phyloP scores from a whole-genome alignment of 2,113 vertebrate genomes.

The Lampris megalopsis region DNA sequence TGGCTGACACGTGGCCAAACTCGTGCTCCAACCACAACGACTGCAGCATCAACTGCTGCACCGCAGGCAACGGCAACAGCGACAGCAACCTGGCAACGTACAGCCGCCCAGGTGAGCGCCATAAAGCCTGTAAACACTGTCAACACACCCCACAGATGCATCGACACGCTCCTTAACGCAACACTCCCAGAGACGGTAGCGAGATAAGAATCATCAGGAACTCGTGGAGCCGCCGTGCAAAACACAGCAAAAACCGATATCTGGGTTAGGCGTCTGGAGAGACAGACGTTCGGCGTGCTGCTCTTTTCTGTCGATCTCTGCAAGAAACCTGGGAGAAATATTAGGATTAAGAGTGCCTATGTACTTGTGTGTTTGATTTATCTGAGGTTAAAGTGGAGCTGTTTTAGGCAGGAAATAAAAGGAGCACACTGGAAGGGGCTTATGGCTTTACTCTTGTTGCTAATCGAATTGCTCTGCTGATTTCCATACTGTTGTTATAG shows the following conservation, averaged over 20 bases:
- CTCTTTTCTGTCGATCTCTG: constrained; percentile 56
- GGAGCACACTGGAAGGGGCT: constrained; percentile 73
- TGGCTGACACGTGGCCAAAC: constrained; percentile 98
- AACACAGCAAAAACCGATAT: constrained; percentile 71
- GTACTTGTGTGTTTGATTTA: constrained; percentile 76
- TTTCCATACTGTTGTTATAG: constrained; percentile 85
- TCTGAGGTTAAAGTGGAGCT: constrained; percentile 77
- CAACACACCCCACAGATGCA: constrained; percentile 36
- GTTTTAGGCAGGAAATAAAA: constrained; percentile 82
- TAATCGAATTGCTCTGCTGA: constrained; percentile 84
- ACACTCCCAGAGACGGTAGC: constrained; percentile 31
- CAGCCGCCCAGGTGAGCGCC: constrained; percentile 93
- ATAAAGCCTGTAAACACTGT: constrained; percentile 25
- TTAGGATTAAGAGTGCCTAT: constrained; percentile 66
- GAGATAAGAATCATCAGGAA: constrained; percentile 56
- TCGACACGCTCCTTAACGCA: constrained; percentile 43
- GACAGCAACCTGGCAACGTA: constrained; percentile 97
- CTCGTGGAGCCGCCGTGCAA: constrained; percentile 48
- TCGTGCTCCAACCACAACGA: constrained; percentile 96
- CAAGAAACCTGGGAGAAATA: constrained; percentile 65
- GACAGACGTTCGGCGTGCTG: constrained; percentile 49
- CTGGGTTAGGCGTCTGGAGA: constrained; percentile 79
- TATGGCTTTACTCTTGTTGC: constrained; percentile 78
- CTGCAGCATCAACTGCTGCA: constrained; percentile 98
- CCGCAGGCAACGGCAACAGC: constrained; percentile 93